Conservation (phyloP, 2,797 vertebrate species). For the Meda fulgida region DNA sequence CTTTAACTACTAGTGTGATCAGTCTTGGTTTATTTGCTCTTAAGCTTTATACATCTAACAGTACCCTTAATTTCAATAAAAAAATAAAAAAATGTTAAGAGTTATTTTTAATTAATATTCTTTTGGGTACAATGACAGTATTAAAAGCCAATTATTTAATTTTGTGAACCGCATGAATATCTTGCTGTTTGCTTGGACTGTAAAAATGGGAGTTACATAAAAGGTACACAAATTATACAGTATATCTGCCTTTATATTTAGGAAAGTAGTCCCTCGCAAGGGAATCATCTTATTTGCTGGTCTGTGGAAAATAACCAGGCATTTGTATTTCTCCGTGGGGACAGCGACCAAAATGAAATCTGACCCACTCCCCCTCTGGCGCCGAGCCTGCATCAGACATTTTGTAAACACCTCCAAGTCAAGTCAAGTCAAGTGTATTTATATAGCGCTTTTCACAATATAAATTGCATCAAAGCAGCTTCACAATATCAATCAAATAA, state of each 20-base stretch:
- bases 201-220: neutral
- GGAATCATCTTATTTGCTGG: neutral
- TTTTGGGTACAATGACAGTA: neutral
- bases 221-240: neutral
- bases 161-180: neutral
- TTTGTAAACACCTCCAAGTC: neutral
- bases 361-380: neutral
- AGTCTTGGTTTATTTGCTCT: neutral
- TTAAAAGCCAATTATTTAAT: neutral
- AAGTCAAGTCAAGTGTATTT: too few relatives aligned
- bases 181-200: neutral
- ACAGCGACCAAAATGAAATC: neutral
- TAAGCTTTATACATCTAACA: neutral
- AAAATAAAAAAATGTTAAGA: too few relatives aligned
- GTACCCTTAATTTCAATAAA: neutral
- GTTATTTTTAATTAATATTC: too few relatives aligned
- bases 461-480: too few relatives aligned
- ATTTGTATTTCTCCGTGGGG: neutral
- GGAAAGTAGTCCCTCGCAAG: neutral
- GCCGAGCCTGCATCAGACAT: neutral
- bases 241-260: neutral
- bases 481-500: too few relatives aligned
- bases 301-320: neutral
- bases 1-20: constrained; percentile 24
- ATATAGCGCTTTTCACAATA: too few relatives aligned